Percentiles rank a stretch among this genome's conserved stretches.
Conservation (phyloP, 1,140 invertebrate genomes). For the Hirudo medicinalis region DNA sequence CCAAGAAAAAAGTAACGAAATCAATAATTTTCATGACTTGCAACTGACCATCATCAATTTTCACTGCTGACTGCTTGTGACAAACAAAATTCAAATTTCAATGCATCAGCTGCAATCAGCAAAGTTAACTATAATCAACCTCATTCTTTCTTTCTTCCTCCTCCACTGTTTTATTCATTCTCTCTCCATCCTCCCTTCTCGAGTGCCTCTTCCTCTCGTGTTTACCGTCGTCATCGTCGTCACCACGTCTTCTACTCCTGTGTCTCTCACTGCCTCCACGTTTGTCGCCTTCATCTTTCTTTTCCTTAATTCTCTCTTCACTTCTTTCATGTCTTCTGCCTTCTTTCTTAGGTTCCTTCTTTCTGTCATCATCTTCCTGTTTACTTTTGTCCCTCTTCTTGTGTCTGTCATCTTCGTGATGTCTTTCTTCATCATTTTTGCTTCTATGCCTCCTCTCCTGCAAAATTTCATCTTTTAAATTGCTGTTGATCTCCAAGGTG, state of each 20-base stretch:
- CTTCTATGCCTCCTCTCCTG: neutral
- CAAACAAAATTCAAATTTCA: no score
- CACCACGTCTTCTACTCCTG: slow-evolving; percentile 10
- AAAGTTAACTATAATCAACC: no score
- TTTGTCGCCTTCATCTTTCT: slow-evolving; percentile 22
- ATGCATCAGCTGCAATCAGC: no score
- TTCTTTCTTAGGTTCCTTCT: slow-evolving; percentile 14
- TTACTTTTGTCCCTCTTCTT: slow-evolving; percentile 3
- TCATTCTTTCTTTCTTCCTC: no score
- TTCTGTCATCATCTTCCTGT: slow-evolving; percentile 15
- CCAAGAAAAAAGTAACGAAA: no score
- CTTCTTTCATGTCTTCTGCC: no score
- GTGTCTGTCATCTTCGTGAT: neutral
- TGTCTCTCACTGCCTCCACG: slow-evolving; percentile 19
- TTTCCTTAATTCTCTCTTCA: slow-evolving; percentile 17
- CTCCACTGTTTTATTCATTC: no score
- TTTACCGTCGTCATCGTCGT: neutral
- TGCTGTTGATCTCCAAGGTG: neutral
- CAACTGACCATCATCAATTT: no score
- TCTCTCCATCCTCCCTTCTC: no score
- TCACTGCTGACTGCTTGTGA: no score
- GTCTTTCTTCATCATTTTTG: neutral
- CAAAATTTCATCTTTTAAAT: neutral
- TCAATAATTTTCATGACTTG: no score
- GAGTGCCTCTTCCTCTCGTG: no score